Evolutionary conservation across 2,797 vertebrate genomes (phyloP).

Genomic region (Sebastes trivittatus): DNA sequence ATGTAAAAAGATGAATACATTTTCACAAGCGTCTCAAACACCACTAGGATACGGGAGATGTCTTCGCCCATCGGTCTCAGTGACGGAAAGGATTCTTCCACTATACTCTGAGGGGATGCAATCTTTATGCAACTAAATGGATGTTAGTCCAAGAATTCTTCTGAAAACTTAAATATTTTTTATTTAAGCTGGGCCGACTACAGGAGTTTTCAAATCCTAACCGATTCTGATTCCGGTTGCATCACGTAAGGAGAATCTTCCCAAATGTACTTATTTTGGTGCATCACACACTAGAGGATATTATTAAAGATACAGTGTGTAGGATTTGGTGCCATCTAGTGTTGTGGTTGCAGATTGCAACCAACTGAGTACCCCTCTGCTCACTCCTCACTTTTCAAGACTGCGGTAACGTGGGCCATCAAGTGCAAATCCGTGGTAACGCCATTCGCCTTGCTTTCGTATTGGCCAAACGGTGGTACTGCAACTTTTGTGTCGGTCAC

Average conservation of each 20-base stretch:
- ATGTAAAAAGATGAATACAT: background rate
- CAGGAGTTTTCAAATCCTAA: no score
- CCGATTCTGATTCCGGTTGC: no score
- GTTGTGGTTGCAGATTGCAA: background rate
- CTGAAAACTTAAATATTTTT: background rate
- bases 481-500: fast-evolving
- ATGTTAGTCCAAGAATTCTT: background rate
- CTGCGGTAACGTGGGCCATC: background rate
- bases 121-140: background rate
- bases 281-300: no score
- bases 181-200: background rate
- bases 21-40: background rate
- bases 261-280: no score
- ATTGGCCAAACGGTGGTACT: no score
- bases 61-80: background rate
- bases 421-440: background rate
- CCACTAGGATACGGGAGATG: background rate
- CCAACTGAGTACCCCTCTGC: background rate
- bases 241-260: no score
- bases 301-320: background rate
- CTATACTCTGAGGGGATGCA: background rate
- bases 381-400: background rate
- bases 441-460: no score
- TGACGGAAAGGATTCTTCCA: background rate
- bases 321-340: background rate